Evolutionary conservation across 2,797 vertebrate genomes (phyloP), one percentile per base, ranked within the genome.

Genomic region (Fratercula arctica): DNA sequence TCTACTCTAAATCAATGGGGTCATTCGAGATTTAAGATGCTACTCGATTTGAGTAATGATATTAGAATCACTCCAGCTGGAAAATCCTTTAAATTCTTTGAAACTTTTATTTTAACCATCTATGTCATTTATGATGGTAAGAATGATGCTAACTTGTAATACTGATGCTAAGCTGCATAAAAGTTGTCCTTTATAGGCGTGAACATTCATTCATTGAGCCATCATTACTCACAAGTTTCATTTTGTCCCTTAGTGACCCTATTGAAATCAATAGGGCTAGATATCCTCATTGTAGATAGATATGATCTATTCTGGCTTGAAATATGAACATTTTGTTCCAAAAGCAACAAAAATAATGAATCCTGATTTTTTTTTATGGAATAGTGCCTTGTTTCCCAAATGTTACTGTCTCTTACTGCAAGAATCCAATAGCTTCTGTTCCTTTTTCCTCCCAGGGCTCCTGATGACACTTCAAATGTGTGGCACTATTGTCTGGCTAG

Each of bases 1-100:
- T 70, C 51, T 84, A 79, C 70, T 93, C 61, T 81, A 75, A 87
- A 96, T 94, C 89, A 85, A 13, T 78, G 25, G 39, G 76, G 76
- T 93, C 63, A 81, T 86, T 95, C 0, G 1, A 76, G 61, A 45
- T 35, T 4, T 70, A 74, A 94, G 61, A 86, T 85, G 45, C n/a
- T 80, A 51, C 70, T 90, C 91, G 66, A 72, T 87, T 89, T 87
- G 43, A 79, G 50, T 53, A n/a, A 90, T 84, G 85, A 68, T 88
- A 69, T 17, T 77, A 50, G 61, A 87, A 93, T 90, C 23, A 17
- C 7, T 76, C 20, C 41, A 41, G 31, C 13, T 68, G 53, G 21
- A 84, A 79, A 92, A 80, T 69, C 50, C 31, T 59, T 76, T 80
- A 29, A 54, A 69, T 84, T 80, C 33, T 68, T 87, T 67, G 35